Evolutionary conservation across 2,797 vertebrate genomes (phyloP).

Genomic region (Falco berigora): DNA sequence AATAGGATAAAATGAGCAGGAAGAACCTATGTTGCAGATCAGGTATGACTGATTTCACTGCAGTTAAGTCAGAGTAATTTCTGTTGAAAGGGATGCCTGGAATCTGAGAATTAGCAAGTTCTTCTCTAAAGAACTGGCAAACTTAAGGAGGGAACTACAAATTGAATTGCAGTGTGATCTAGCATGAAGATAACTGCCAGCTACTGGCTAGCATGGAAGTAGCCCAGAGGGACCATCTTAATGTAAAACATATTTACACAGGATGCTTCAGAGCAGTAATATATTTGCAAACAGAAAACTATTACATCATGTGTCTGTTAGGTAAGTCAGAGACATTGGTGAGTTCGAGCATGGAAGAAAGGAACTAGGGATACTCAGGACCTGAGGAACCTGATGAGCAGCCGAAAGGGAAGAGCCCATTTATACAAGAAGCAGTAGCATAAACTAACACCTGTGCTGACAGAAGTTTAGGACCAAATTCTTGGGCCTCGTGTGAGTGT

Average conservation of each 20-base stretch:
- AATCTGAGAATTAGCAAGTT: neutral
- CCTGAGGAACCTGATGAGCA: neutral
- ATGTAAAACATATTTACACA: neutral
- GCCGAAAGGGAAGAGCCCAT: neutral
- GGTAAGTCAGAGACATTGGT: neutral
- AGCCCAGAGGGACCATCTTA: neutral
- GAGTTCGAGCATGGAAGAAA: neutral
- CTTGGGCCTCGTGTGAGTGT: rapidly evolving
- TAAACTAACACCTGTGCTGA: neutral
- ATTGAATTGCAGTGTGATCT: neutral
- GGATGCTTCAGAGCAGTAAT: neutral
- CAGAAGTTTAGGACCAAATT: neutral
- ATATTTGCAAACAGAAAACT: neutral
- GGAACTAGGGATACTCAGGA: neutral
- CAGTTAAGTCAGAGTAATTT: neutral
- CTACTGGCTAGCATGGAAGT: neutral
- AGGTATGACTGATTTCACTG: neutral
- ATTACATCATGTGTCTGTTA: neutral
- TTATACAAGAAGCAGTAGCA: neutral
- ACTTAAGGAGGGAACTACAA: neutral
- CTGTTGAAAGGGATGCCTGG: neutral
- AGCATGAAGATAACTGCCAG: neutral
- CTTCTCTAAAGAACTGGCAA: neutral
- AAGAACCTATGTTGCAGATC: neutral
- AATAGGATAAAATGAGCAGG: neutral